phyloP scores from a whole-genome alignment of 2,888 invertebrate species.

The Helicoverpa assulta region DNA sequence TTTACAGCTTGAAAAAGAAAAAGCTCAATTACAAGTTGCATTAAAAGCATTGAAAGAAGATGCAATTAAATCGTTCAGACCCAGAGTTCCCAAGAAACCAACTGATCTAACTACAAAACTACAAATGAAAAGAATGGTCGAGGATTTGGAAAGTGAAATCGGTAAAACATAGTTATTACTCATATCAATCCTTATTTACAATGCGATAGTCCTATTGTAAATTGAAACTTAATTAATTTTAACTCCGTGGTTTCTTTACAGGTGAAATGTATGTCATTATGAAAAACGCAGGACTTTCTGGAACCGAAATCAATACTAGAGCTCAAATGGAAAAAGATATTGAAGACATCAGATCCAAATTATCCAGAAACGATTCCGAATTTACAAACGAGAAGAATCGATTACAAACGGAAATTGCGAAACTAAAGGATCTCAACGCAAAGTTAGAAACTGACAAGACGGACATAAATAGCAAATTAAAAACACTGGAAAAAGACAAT shows the following conservation, averaged over 20 bases:
- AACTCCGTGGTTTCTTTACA: slow-evolving; percentile 63
- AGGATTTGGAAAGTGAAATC: slow-evolving; percentile 96
- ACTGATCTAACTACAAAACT: slow-evolving; percentile 93
- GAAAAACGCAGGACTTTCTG: slow-evolving; percentile 90
- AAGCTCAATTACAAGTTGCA: slow-evolving; percentile 91
- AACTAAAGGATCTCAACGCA: slow-evolving; percentile 87
- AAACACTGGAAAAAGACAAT: slow-evolving; percentile 81
- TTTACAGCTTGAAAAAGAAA: slow-evolving; percentile 91
- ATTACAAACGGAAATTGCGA: slow-evolving; percentile 86
- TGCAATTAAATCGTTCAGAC: slow-evolving; percentile 92
- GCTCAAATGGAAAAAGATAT: slow-evolving; percentile 87
- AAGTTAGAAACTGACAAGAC: slow-evolving; percentile 86
- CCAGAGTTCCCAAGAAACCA: slow-evolving; percentile 93
- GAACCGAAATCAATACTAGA: slow-evolving; percentile 86
- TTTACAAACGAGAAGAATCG: slow-evolving; percentile 88
- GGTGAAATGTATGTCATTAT: slow-evolving; percentile 91
- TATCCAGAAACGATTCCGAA: slow-evolving; percentile 86
- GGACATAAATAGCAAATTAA: slow-evolving; percentile 76
- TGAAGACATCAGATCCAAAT: slow-evolving; percentile 88
- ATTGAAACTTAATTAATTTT: neutral
- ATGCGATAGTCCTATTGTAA: too few species aligned
- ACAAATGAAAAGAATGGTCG: slow-evolving; percentile 95
- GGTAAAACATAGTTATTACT: slow-evolving; percentile 80
- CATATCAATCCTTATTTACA: too few species aligned
- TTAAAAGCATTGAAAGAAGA: slow-evolving; percentile 92